Evolutionary conservation across 2,888 invertebrate species (phyloP), one percentile per base, ranked within the genome.

Genomic region (Oscheius sp.): DNA sequence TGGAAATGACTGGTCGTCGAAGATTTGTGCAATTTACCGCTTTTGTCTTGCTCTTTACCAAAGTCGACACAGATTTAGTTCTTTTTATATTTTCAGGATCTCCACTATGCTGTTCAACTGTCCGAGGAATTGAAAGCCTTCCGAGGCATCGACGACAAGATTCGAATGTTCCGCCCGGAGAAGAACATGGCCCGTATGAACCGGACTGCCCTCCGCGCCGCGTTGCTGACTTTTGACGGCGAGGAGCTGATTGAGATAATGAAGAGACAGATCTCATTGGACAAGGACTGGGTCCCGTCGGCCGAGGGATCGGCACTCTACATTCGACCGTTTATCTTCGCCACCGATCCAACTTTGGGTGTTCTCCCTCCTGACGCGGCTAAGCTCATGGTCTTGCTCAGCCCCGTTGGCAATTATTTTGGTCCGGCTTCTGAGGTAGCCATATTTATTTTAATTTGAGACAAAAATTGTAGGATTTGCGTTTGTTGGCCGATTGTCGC

Each of bases 61-160:
- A n/a, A n/a, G n/a, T n/a, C n/a, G n/a, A n/a, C n/a, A n/a, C n/a
- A n/a, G n/a, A n/a, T n/a, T n/a, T n/a, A n/a, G n/a, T n/a, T n/a
- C n/a, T 35, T 35, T 35, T 35, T 35, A 35, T 9, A 35, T 2
- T 93, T 35, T n/a, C 35, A 86, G 84, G 86, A 85, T 69, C 77
- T 87, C 27, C 87, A 87, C 80, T 87, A 88, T 59, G 87, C 85
- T 21, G 80, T 84, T 55, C 87, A 98, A 96, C 91, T 97, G 79
- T 99, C 99, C 89, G 99, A 99, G 92, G 99, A 99, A 69, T 92
- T 97, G 92, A 99, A 99, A 90, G 97, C 96, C 0, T 99, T 94
- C 90, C 92, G 96, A 83, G 96, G 97, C 12, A 92, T 92, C 12
- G 97, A 99, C 90, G 94, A 94, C 73, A 93, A 93, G 90, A 94